A percentile compares a stretch with the other conserved stretches of the same genome.
Evolutionary conservation across 1,140 invertebrate genomes (phyloP).

Genomic region (Orchesella cincta): DNA sequence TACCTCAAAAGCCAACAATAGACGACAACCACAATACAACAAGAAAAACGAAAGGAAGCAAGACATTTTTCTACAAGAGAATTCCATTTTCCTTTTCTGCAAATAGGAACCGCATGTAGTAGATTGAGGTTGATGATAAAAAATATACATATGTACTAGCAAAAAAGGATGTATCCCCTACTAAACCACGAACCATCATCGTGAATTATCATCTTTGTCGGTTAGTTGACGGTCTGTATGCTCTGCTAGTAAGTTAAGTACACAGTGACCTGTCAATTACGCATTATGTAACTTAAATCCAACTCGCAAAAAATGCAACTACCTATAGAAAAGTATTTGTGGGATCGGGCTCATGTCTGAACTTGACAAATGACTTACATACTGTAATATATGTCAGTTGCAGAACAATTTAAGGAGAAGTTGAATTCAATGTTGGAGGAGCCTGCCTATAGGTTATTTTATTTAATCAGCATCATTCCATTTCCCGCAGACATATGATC

Average conservation of each 20-base stretch:
- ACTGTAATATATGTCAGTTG: too few relatives aligned
- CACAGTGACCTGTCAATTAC: background rate
- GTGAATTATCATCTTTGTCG: background rate
- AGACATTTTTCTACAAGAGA: background rate
- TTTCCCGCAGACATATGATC: too few relatives aligned
- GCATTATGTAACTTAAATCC: background rate
- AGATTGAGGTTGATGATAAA: background rate
- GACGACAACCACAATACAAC: background rate
- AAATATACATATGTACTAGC: background rate
- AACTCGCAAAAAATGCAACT: background rate
- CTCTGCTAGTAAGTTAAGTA: background rate
- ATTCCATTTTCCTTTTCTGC: background rate
- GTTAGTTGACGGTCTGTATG: background rate
- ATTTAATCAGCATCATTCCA: too few relatives aligned
- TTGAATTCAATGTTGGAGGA: too few relatives aligned
- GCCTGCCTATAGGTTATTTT: too few relatives aligned
- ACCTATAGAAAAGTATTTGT: too few relatives aligned
- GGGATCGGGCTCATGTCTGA: too few relatives aligned
- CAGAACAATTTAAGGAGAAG: too few relatives aligned
- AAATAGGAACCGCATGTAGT: background rate
- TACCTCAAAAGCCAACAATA: background rate
- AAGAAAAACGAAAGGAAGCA: background rate
- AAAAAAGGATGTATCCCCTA: background rate
- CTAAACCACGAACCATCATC: background rate
- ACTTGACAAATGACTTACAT: too few relatives aligned